Evolutionary conservation across 2,797 vertebrate species (phyloP).

Genomic region (Coracias cyanogaster): DNA sequence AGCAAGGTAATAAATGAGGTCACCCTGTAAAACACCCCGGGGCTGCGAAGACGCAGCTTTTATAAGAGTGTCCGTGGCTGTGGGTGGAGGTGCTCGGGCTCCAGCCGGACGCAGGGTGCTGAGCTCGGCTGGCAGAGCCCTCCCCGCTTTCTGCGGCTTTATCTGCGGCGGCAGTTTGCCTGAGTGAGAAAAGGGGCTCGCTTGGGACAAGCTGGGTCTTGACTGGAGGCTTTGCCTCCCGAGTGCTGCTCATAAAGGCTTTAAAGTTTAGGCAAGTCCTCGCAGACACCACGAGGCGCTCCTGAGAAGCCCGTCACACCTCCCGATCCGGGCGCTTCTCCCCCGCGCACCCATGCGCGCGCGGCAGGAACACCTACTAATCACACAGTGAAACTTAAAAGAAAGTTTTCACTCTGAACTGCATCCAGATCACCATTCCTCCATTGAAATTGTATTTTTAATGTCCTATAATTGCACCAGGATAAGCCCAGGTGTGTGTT

Average conservation of each 20-base stretch:
- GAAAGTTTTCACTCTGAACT: slow-evolving; percentile 71
- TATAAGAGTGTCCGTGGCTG: neutral
- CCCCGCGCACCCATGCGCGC: neutral
- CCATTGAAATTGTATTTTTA: slow-evolving; percentile 62
- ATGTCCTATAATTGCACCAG: slow-evolving; percentile 68
- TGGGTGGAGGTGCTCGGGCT: neutral
- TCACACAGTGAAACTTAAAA: slow-evolving; percentile 35
- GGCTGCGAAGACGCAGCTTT: slow-evolving; percentile 9
- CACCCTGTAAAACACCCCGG: slow-evolving; percentile 47
- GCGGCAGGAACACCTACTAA: slow-evolving; percentile 25
- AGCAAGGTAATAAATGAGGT: slow-evolving; percentile 63
- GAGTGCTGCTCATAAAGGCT: neutral
- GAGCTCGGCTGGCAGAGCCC: neutral
- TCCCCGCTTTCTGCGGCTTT: neutral
- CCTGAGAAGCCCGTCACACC: neutral
- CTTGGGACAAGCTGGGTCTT: neutral
- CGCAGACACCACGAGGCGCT: neutral
- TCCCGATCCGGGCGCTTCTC: neutral
- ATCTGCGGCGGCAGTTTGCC: rapidly evolving
- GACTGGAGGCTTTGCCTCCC: slow-evolving; percentile 35
- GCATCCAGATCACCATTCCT: slow-evolving; percentile 64
- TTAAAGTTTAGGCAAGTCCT: slow-evolving; percentile 49
- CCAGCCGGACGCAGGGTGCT: neutral
- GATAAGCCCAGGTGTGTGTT: slow-evolving; percentile 71
- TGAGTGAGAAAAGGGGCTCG: slow-evolving; percentile 37